Conservation (phyloP, 2,888 invertebrate genomes). For the Plebejus argus region DNA sequence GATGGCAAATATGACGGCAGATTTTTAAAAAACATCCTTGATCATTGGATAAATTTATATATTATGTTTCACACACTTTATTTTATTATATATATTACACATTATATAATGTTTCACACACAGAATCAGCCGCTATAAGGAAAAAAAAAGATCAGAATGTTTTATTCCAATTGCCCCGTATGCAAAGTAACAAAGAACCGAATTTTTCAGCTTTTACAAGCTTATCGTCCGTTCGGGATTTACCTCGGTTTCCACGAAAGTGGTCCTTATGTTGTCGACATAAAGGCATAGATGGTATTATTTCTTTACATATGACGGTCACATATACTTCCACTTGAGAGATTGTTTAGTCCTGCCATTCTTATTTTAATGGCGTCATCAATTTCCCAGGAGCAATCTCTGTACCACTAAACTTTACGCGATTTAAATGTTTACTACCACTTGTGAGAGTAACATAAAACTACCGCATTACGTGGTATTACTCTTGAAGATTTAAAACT, state of each 20-base stretch:
- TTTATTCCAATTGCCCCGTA: too few relatives aligned
- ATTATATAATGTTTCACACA: too few relatives aligned
- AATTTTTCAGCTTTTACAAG: background rate
- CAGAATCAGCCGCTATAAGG: too few relatives aligned
- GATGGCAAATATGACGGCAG: too few relatives aligned
- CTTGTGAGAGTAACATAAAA: slow-evolving; percentile 7
- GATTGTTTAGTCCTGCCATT: slow-evolving; percentile 9
- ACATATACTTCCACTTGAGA: background rate
- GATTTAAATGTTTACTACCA: slow-evolving; percentile 20
- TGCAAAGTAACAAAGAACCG: background rate
- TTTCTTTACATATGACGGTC: background rate
- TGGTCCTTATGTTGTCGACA: background rate
- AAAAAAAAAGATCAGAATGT: too few relatives aligned
- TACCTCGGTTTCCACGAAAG: background rate
- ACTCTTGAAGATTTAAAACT: background rate
- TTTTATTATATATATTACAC: too few relatives aligned
- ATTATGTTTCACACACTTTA: too few relatives aligned
- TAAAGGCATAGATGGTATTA: background rate
- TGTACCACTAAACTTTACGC: background rate
- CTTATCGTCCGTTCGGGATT: background rate
- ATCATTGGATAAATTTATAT: too few relatives aligned
- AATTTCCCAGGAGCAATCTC: slow-evolving; percentile 14
- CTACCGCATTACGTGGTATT: background rate
- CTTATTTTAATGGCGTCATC: slow-evolving; percentile 15
- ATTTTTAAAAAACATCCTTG: too few relatives aligned